A percentile compares a stretch with the other conserved stretches of the same genome.
phyloP scores from a whole-genome alignment of 1,140 invertebrate species.

The Amyelois transitella region DNA sequence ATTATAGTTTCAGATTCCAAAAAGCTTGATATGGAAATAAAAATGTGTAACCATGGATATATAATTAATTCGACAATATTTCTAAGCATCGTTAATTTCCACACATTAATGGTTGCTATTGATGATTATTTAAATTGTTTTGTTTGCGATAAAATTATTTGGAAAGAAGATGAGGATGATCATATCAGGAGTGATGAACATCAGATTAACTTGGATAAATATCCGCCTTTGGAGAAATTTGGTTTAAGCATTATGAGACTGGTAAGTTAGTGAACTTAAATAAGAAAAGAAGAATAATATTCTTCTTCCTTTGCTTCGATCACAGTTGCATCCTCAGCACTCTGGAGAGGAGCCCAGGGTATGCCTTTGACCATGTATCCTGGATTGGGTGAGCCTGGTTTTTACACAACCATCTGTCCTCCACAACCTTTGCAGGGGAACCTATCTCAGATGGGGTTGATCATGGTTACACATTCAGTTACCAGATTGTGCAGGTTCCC shows the following conservation, averaged over 20 bases:
- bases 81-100: background rate
- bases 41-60: background rate
- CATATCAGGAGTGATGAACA: constrained; percentile 11
- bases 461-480: no score
- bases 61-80: constrained; percentile 24
- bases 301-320: no score
- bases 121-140: constrained; percentile 3
- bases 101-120: constrained; percentile 14
- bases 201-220: constrained; percentile 5
- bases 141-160: background rate
- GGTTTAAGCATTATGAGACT: constrained; percentile 16
- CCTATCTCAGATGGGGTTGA: no score
- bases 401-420: no score
- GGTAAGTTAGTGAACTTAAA: constrained; percentile 12
- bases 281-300: no score
- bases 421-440: no score
- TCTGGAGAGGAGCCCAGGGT: no score
- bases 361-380: no score
- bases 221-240: constrained; percentile 17
- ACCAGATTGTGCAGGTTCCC: no score
- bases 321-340: no score
- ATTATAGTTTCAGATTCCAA: background rate
- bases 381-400: no score
- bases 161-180: background rate
- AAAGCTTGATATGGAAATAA: background rate